Conservation (phyloP, 2,113 vertebrate species). For the Ophiodon elongatus region DNA sequence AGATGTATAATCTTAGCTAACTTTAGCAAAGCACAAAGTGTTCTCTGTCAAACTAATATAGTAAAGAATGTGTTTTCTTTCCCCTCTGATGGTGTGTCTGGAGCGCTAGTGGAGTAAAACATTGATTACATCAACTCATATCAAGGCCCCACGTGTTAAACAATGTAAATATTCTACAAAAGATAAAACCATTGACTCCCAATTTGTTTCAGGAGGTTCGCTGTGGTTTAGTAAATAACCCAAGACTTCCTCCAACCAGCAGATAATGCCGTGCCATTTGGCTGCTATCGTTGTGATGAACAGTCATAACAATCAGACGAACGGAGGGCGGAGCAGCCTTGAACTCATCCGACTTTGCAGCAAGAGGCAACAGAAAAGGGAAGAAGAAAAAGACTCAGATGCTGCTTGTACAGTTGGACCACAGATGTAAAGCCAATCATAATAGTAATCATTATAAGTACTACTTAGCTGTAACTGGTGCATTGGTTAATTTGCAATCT, state of each 20-base stretch:
- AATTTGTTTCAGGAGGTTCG: conserved; percentile 32
- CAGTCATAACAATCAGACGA: conserved; percentile 81
- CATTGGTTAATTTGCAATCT: not conserved
- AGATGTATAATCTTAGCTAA: not conserved
- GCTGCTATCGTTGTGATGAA: conserved; percentile 51
- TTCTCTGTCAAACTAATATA: not conserved
- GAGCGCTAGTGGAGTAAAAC: conserved; percentile 10
- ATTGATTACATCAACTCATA: conserved; percentile 26
- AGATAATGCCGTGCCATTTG: conserved; percentile 55
- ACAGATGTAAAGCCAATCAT: not conserved
- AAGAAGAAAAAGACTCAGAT: not conserved
- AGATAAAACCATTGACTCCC: conserved; percentile 28
- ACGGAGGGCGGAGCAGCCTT: conserved; percentile 66
- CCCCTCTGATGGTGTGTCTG: not conserved
- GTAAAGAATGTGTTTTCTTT: not conserved
- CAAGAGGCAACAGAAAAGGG: not conserved
- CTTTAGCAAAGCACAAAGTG: not conserved
- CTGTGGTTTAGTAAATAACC: conserved; percentile 55
- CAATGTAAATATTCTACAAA: conserved; percentile 50
- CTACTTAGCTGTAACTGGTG: not conserved
- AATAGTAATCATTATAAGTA: not conserved
- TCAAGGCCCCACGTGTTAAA: conserved; percentile 27
- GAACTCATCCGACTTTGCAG: conserved; percentile 24
- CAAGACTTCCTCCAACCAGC: conserved; percentile 54
- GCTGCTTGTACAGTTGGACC: not conserved